These are phyloP conservation scores for Linurgus olivaceus DNA, from an alignment of 2,797 vertebrate genomes.

Conservation along the genomic window DNA sequence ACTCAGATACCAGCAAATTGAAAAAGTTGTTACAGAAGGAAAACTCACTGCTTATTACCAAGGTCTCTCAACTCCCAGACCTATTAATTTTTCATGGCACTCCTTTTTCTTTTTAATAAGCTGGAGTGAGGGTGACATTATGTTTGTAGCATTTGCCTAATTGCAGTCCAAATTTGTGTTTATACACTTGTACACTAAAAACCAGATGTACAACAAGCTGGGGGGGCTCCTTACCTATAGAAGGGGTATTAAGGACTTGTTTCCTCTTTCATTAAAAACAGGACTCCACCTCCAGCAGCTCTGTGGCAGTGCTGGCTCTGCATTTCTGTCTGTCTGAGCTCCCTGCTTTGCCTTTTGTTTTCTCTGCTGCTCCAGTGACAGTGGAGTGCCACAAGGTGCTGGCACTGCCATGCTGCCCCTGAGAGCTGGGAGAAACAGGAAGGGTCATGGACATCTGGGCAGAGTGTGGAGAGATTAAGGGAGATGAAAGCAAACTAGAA, in stretches of 20 bases:
- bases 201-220: background rate
- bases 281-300: background rate
- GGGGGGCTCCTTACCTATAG: background rate
- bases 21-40: background rate
- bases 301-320: background rate
- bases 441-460: background rate
- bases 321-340: background rate
- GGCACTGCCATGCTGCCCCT: background rate
- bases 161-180: background rate
- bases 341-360: background rate
- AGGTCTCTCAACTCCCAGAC: background rate
- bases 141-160: background rate
- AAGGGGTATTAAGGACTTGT: background rate
- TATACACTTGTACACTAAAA: background rate
- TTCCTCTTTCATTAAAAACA: background rate
- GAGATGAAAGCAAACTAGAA: background rate
- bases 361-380: background rate
- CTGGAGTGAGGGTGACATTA: background rate
- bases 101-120: background rate
- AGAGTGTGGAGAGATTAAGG: background rate
- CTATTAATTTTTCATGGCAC: conserved; percentile 19
- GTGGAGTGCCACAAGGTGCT: background rate
- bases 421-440: background rate
- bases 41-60: background rate
- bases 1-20: background rate